Base-by-base conservation (phyloP, 2,888 invertebrate species). In the Callinectes sapidus region DNA sequence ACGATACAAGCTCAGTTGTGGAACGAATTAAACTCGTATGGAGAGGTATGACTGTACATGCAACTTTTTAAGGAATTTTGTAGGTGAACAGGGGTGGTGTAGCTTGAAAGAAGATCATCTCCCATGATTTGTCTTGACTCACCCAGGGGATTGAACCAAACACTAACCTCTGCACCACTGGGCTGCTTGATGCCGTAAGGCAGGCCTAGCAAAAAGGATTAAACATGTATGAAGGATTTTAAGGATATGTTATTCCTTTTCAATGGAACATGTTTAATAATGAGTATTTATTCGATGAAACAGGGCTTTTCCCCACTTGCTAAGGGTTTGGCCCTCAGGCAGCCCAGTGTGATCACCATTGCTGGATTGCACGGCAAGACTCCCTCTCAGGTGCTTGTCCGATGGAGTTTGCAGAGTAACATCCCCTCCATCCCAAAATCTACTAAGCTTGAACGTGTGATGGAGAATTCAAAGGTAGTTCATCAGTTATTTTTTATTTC, bases 301-400 rank as follows among this genome's bases (percentile, higher is more conserved):
- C 93, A 95, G 95, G 96, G 95, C 6, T 96, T 95, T 94, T 96
- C 95, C 95, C 96, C 96, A 28, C 94, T 96, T 87, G 96, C 95
- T n/a, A 96, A 96, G 94, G 96, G 95, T 48, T 92, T 94, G 48
- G 95, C 95, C 28, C 94, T 96, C 86, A 95, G 95, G 39, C 95
- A 95, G 55, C 93, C 95, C 16, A 94, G 95, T 16, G 94, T 95
- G 48, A 66, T 87, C 39, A 87, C 92, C 42, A 95, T 96, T 18
- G 95, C 95, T 10, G 85, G 94, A 48, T 95, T 95, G 42, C 94
- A 95, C 92, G 94, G 94, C 2, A 95, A 95, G 93, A 95, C 95
- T n/a, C 95, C 95, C 2, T 95, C 96, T 8, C 96, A 96, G 94
- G 95, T 95, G 54, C 95, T 96, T 66, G 95, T 96, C 28, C 95